Evolutionary conservation across 2,797 vertebrate species (phyloP), one percentile per base, ranked within the genome.

Genomic region (Spondyliosoma cantharus): DNA sequence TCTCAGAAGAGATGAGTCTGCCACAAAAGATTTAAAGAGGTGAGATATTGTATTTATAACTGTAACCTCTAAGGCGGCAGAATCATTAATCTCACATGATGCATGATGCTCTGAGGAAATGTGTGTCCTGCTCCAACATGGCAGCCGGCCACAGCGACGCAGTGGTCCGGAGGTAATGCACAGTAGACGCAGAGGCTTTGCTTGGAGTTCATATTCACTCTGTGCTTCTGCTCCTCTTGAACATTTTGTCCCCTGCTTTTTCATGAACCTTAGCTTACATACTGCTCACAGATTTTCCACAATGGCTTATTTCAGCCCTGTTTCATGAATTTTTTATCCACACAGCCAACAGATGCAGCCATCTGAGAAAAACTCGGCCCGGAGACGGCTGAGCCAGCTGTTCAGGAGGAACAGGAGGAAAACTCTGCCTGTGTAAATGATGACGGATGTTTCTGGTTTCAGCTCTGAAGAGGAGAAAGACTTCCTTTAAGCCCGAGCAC

Each of bases 301-400:
- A 4, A 46, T 3, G 25, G 20, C 64, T 54, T 13, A 5, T 67
- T 45, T 73, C 15, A 45, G 58, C 58, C 71, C 48, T 67, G 27
- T 67, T 53, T 86, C 12, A 89, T 85, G 1, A 45, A 64, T 87
- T 65, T 90, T 89, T 87, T 69, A 78, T 90, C 63, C 59, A 7
- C 50, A 25, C 84, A 94, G 93, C 84, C 86, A 89, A 80, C 74
- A 89, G 86, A 90, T 27, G 81, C 88, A 85, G 77, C 29, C 83
- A 56, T 74, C 78, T 68, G 86, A 89, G 81, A 91, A 63, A 73
- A 88, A 42, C 62, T 59, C 63, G 0, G 2, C 77, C 29, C 80
- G 80, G 2, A 82, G 69, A 66, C 80, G 84, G 9, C 14, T 93
- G 24, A 93, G 87, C 84, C 78, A 91, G 74, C 77, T 94, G 78